Base-by-base conservation (phyloP, 1,140 invertebrate species). In the Telenomus remus region DNA sequence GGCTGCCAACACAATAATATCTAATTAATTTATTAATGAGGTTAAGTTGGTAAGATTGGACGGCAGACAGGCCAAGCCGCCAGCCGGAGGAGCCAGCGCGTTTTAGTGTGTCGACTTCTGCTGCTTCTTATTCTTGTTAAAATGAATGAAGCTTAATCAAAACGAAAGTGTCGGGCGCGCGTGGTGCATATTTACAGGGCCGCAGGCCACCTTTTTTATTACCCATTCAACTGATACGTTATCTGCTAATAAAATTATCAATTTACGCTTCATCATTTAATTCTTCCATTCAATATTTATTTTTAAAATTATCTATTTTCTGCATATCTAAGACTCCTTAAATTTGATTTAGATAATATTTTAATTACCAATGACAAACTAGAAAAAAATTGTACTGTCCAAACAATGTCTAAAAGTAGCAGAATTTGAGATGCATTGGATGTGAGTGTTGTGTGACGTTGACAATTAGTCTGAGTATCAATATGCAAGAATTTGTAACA, bases 1-100 rank as follows among this genome's bases (percentile, higher is more conserved):
- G 82, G 71, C 85, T 86, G 80, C 85, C 84, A 86, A 86, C 86
- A 83, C 86, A 87, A 87, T 86, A 86, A 87, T 86, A 87, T 87
- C 84, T 87, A 86, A 87, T 87, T 87, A 87, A 87, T 86, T 86
- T 87, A 87, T 87, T 87, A 87, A 87, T 87, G 85, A 87, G 86
- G 86, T 87, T 87, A 87, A 87, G 78, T 87, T 87, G 83, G 83
- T 73, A 84, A 85, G 85, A 87, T 87, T 86, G 85, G 85, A 84
- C 82, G 84, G 81, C 85, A 86, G 86, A 87, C 85, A 85, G 82
- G 81, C 82, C 84, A 79, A 85, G 82, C 81, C 83, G 82, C 79
- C 76, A 75, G 77, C 74, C 19, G 19, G 19, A 27, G 19, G 19
- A 27, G 19, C 19, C 70, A 68, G 66, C 70, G 71, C 78, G 78